Base-by-base conservation (phyloP, 2,113 vertebrate genomes). In the Pseudorhombus dupliciocellatus region DNA sequence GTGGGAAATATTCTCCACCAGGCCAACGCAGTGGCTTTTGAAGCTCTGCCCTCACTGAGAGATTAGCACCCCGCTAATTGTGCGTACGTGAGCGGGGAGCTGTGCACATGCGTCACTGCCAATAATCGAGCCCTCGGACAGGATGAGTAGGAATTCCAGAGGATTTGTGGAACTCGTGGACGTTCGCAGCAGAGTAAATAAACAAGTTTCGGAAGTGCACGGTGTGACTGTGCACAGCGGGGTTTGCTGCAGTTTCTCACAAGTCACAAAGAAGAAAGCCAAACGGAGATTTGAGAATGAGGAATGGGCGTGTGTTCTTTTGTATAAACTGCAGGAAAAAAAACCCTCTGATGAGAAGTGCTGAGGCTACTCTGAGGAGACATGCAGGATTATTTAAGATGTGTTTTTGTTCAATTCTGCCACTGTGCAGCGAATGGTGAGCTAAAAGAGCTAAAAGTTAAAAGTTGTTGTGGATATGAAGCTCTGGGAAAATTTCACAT, bases 51-150 rank as follows among this genome's bases (percentile, higher is more conserved):
- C 57, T 64, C 16, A 4, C 62, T 26, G 73, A 8, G 55, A 81
- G 83, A 83, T 84, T 80, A 88, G 59, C 77, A 56, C 58, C 26
- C 54, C 66, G 12, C 74, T 77, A 73, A 84, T 57, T 84, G 77
- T 83, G 83, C 54, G 80, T 87, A 88, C 73, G 63, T 89, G 87
- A 88, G 78, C 16, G 73, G 86, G 72, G 85, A 78, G 75, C 62
- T 51, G 74, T 75, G 44, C 67, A 80, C 72, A 66, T 85, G 80
- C 73, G 73, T 89, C 87, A 87, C 63, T 84, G 71, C 79, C 63
- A 62, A 81, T 61, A 75, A 69, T 76, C 52, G 1, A 61, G 62
- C 55, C 62, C 66, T 70, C 66, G 80, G 80, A 81, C 56, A 69
- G 77, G 72, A 83, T 31, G n/a, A 63, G 63, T 18, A 59, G 56